Evolutionary conservation across 2,888 invertebrate genomes (phyloP).

Genomic region (Lepidocyrtoides sp.): DNA sequence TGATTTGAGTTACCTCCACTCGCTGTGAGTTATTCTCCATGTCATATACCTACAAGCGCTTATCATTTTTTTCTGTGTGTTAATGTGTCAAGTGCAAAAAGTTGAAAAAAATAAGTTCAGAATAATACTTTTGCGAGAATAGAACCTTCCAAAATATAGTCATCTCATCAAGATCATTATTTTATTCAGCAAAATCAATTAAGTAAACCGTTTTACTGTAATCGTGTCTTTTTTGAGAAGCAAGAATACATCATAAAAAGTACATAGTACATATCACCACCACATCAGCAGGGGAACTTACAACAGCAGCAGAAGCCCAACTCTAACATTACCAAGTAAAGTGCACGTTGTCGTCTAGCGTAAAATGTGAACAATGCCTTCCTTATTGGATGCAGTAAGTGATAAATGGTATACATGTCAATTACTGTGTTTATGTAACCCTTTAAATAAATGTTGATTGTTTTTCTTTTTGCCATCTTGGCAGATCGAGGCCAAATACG

Average conservation of each 20-base stretch:
- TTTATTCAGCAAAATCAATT: background rate
- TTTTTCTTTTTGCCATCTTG: no score
- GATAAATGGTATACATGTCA: no score
- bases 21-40: background rate
- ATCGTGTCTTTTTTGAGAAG: background rate
- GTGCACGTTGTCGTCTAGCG: constrained; percentile 28
- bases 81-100: background rate
- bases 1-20: background rate
- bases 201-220: no score
- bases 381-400: constrained; percentile 92
- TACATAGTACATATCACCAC: no score
- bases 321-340: background rate
- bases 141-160: background rate
- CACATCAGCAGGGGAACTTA: background rate
- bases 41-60: no score
- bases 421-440: no score
- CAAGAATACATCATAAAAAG: background rate
- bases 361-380: constrained; percentile 90
- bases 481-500: constrained; percentile 93
- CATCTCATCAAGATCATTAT: background rate
- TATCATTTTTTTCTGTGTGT: background rate
- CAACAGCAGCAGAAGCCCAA: background rate
- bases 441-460: no score
- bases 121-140: background rate
- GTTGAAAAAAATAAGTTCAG: background rate